phyloP scores from a whole-genome alignment of 2,113 vertebrate species.

The Xenopus borealis region DNA sequence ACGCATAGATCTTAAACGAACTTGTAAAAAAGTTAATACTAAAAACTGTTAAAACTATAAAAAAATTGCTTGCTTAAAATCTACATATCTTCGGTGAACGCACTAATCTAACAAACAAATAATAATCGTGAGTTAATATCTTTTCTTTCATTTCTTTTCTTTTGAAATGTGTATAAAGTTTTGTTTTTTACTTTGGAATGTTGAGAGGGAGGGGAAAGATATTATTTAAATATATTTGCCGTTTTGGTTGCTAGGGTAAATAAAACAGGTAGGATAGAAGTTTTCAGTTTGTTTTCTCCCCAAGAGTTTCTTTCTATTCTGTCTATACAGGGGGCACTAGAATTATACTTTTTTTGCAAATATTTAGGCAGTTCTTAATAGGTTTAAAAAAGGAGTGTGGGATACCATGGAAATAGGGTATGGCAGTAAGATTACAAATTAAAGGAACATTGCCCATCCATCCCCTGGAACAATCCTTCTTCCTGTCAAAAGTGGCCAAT shows the following conservation, averaged over 20 bases:
- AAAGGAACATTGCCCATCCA: too few species aligned
- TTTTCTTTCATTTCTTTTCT: conserved; percentile 47
- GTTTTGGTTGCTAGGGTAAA: conserved; percentile 28
- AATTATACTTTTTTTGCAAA: not conserved
- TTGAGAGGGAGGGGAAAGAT: conserved; percentile 33
- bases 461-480: not conserved
- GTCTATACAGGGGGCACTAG: conserved; percentile 11
- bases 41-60: conserved; percentile 38
- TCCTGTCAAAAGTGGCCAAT: not conserved
- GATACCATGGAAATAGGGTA: too few species aligned
- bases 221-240: conserved; percentile 20
- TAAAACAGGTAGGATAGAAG: conserved; percentile 33
- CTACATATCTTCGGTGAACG: conserved; percentile 53
- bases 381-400: not conserved
- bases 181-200: conserved; percentile 55
- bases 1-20: conserved; percentile 52
- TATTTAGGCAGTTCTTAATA: too few species aligned
- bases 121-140: conserved; percentile 55
- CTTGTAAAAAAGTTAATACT: conserved; percentile 59
- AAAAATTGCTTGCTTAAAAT: conserved; percentile 62
- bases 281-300: conserved; percentile 6
- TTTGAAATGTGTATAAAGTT: conserved; percentile 55
- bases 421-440: too few species aligned
- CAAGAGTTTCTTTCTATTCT: conserved; percentile 3
- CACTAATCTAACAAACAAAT: conserved; percentile 50